Conservation (phyloP, 2,888 invertebrate genomes). For the Orchesella flavescens region DNA sequence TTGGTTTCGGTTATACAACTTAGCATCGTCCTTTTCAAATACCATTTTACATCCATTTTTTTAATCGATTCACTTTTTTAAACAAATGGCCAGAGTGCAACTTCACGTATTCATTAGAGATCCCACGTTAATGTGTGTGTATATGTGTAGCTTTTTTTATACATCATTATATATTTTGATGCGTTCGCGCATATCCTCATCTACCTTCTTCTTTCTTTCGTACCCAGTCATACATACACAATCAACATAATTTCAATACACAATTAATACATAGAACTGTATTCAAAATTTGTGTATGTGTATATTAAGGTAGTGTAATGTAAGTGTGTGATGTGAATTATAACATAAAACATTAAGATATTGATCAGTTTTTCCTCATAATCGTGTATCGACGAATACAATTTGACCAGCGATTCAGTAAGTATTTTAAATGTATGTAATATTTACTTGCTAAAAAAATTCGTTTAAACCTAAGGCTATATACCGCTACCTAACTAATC, state of each 20-base stretch:
- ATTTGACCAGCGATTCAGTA: conserved; percentile 42
- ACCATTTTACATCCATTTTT: background rate
- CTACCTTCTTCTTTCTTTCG: background rate
- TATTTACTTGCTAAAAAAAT: background rate
- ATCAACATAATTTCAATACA: conserved; percentile 16
- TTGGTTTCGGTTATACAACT: no score
- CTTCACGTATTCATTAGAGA: conserved; percentile 44
- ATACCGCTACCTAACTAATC: no score
- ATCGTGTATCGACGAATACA: background rate
- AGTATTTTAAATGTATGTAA: background rate
- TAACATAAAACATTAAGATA: background rate
- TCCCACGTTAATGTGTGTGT: conserved; percentile 44
- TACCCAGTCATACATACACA: conserved; percentile 17
- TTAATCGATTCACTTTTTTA: background rate
- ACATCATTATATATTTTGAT: background rate
- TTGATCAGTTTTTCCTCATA: conserved; percentile 14
- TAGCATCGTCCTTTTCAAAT: background rate
- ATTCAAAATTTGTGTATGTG: background rate
- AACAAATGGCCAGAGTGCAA: conserved; percentile 41
- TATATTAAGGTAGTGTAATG: background rate
- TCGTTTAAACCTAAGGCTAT: background rate
- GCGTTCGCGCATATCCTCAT: background rate
- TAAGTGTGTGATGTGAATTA: conserved; percentile 1
- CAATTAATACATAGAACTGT: background rate
- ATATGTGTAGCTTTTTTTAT: no score